phyloP scores from a whole-genome alignment of 2,797 vertebrate genomes.

The Eremophila alpestris region DNA sequence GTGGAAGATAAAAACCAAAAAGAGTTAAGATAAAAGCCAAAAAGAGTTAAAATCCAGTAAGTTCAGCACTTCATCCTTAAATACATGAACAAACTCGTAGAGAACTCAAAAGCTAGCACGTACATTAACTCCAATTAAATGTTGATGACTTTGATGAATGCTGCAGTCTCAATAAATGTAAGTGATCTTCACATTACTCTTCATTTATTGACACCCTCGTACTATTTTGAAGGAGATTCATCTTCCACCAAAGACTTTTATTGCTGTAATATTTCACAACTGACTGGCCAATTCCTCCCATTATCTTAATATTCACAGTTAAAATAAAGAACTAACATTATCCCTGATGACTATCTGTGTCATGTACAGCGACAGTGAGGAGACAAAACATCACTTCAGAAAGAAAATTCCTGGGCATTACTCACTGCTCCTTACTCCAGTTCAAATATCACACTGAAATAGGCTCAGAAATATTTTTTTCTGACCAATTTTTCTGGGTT shows the following conservation, averaged over 20 bases:
- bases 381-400: neutral
- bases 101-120: constrained; percentile 11
- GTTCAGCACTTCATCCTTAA: neutral
- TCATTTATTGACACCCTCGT: constrained; percentile 62
- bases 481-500: neutral
- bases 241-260: constrained; percentile 63
- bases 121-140: constrained; percentile 41
- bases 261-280: constrained; percentile 73
- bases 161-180: constrained; percentile 50
- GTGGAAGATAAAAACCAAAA: neutral
- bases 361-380: constrained; percentile 10
- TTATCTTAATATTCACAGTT: constrained; percentile 68
- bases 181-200: constrained; percentile 58
- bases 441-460: neutral
- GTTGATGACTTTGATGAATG: constrained; percentile 33
- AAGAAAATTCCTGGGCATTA: constrained; percentile 36
- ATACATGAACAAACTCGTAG: neutral
- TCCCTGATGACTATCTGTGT: constrained; percentile 43
- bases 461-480: neutral
- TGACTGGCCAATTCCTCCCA: constrained; percentile 66
- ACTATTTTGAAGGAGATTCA: constrained; percentile 63
- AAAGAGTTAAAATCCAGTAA: neutral
- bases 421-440: constrained; percentile 28
- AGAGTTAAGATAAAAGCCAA: neutral
- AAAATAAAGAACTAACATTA: constrained; percentile 58